These are phyloP conservation scores for Tethea ocularis DNA, from an alignment of 2,888 invertebrate species.

Conservation along the genomic window DNA sequence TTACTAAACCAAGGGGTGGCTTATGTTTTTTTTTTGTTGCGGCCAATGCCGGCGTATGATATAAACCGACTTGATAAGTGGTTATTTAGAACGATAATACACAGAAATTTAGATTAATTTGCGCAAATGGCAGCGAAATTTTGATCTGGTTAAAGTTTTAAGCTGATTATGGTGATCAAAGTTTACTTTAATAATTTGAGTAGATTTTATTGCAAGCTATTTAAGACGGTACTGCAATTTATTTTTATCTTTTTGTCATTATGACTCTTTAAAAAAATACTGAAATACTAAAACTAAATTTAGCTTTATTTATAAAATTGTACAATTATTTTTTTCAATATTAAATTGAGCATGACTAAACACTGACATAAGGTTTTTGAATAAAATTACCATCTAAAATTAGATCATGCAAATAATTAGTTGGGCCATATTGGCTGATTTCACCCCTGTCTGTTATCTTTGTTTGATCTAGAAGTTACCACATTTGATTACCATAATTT, in stretches of 20 bases:
- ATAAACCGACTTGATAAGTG: constrained; percentile 73
- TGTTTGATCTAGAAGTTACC: constrained; percentile 20
- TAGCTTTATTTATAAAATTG: no score
- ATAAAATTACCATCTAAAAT: constrained; percentile 61
- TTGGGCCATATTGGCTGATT: constrained; percentile 49
- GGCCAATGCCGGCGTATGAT: constrained; percentile 68
- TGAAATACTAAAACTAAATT: no score
- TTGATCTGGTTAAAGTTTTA: constrained; percentile 25
- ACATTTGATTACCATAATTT: neutral
- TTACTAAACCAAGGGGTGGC: constrained; percentile 62
- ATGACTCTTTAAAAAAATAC: neutral
- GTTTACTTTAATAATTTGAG: neutral
- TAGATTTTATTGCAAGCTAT: neutral
- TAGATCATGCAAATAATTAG: constrained; percentile 57
- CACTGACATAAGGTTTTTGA: constrained; percentile 63
- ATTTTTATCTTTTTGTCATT: no score
- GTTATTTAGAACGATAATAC: constrained; percentile 69
- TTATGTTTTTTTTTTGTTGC: constrained; percentile 64
- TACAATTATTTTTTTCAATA: no score
- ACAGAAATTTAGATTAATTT: constrained; percentile 55
- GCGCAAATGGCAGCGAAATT: constrained; percentile 38
- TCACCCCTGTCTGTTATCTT: constrained; percentile 44
- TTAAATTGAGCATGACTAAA: constrained; percentile 16
- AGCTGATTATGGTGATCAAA: constrained; percentile 35
- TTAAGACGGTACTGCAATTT: no score